phyloP scores from a whole-genome alignment of 2,113 vertebrate genomes.

The Equus quagga region DNA sequence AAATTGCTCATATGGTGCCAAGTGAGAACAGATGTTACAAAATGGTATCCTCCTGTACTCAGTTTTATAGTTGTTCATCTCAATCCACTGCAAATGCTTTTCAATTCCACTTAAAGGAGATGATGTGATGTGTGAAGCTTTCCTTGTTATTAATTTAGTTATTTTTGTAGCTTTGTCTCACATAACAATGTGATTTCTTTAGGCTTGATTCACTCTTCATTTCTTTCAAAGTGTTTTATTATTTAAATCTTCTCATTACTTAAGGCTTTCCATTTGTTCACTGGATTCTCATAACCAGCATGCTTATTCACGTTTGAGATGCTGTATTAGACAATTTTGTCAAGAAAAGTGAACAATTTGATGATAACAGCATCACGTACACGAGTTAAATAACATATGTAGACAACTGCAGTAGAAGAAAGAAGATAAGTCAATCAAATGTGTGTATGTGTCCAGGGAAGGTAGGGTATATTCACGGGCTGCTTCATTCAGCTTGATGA shows the following conservation, averaged over 20 bases:
- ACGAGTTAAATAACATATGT: background rate
- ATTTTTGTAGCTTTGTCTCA: background rate
- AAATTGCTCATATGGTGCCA: background rate
- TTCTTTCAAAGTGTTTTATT: slow-evolving; percentile 39
- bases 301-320: background rate
- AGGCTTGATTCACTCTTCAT: background rate
- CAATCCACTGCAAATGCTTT: background rate
- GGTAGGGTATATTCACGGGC: accelerated
- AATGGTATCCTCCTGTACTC: background rate
- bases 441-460: background rate
- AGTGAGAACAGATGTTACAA: slow-evolving; percentile 53
- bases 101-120: background rate
- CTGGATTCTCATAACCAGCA: background rate
- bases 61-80: slow-evolving; percentile 3
- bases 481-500: background rate
- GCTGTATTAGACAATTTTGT: background rate
- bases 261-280: slow-evolving; percentile 11
- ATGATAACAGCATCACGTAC: background rate
- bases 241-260: slow-evolving; percentile 33
- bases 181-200: slow-evolving; percentile 3
- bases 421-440: background rate
- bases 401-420: background rate
- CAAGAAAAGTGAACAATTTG: background rate
- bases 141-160: slow-evolving; percentile 41
- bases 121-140: background rate